phyloP scores from a whole-genome alignment of 2,888 invertebrate species.

The Xestia rhomboidea region DNA sequence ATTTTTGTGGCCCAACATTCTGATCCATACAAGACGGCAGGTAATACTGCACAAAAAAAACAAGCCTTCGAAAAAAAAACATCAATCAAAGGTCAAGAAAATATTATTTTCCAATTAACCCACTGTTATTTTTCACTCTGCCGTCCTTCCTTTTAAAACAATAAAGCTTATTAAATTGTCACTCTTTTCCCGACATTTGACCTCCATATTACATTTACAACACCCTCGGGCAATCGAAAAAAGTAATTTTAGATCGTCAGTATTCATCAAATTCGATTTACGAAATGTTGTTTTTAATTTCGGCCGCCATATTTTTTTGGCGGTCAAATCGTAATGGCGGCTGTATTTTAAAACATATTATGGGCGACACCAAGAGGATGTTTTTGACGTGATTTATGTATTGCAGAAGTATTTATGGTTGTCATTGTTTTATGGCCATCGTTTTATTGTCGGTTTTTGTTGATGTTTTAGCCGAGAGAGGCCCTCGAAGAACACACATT shows the following conservation, averaged over 20 bases:
- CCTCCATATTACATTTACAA: constrained; percentile 20
- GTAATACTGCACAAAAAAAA: neutral
- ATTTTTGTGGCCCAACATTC: too few species aligned
- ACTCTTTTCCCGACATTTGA: constrained; percentile 28
- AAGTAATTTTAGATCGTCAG: constrained; percentile 44
- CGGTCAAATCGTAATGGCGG: constrained; percentile 14
- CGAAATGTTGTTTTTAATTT: constrained; percentile 58
- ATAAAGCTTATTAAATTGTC: constrained; percentile 39
- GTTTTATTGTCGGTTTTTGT: neutral
- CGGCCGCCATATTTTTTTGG: constrained; percentile 24
- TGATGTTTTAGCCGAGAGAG: neutral
- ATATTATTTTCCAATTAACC: constrained; percentile 8
- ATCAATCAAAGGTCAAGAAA: neutral
- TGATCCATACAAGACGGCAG: too few species aligned
- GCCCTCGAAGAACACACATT: neutral
- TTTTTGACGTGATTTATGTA: constrained; percentile 22
- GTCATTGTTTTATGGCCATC: constrained; percentile 14
- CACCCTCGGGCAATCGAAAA: constrained; percentile 37
- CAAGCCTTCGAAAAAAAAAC: neutral
- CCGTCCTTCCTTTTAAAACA: constrained; percentile 19
- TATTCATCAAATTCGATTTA: constrained; percentile 53
- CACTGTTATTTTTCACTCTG: constrained; percentile 19
- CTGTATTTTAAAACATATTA: constrained; percentile 9
- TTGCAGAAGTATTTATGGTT: neutral
- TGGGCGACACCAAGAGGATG: neutral